A percentile compares a stretch with the other conserved stretches of the same genome.
These are phyloP conservation scores for Phthorimaea operculella DNA, from an alignment of 1,140 invertebrate species.

Conservation along the genomic window DNA sequence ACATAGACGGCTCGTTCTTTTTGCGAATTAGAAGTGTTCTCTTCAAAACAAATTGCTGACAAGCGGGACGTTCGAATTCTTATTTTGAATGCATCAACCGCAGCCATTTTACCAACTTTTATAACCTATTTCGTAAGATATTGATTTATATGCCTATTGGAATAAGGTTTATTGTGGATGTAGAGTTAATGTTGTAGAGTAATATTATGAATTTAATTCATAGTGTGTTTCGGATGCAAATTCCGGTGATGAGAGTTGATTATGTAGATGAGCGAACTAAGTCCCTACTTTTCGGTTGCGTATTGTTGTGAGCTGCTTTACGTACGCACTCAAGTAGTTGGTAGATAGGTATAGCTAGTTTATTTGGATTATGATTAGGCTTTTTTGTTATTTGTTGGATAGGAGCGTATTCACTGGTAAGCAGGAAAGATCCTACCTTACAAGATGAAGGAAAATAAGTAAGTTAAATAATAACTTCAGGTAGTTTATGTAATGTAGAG, in stretches of 20 bases:
- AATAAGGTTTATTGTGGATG: slow-evolving; percentile 13
- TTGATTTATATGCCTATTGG: slow-evolving; percentile 10
- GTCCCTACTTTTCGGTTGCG: slow-evolving; percentile 19
- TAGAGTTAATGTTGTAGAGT: slow-evolving; percentile 16
- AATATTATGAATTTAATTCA: slow-evolving; percentile 36
- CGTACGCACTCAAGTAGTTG: slow-evolving; percentile 1
- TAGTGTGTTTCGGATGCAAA: slow-evolving; percentile 51
- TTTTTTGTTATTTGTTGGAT: too few species aligned
- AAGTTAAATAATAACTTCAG: too few species aligned
- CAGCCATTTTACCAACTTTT: slow-evolving; percentile 19
- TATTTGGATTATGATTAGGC: too few species aligned
- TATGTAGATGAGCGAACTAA: slow-evolving; percentile 49
- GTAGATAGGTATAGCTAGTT: too few species aligned
- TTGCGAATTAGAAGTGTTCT: slow-evolving; percentile 65
- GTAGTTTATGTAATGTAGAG: too few species aligned
- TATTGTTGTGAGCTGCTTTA: slow-evolving; percentile 21
- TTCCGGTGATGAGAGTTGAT: slow-evolving; percentile 54
- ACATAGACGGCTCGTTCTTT: slow-evolving; percentile 60
- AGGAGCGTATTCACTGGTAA: too few species aligned
- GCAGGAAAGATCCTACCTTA: too few species aligned
- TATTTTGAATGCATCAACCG: slow-evolving; percentile 53
- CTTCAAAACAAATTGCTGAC: slow-evolving; percentile 67
- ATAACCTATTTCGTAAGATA: neutral
- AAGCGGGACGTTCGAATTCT: slow-evolving; percentile 56
- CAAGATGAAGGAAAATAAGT: too few species aligned